Percentiles rank a stretch among this genome's conserved stretches.
Conservation (phyloP, 2,113 vertebrate species). For the Pristiophorus japonicus region DNA sequence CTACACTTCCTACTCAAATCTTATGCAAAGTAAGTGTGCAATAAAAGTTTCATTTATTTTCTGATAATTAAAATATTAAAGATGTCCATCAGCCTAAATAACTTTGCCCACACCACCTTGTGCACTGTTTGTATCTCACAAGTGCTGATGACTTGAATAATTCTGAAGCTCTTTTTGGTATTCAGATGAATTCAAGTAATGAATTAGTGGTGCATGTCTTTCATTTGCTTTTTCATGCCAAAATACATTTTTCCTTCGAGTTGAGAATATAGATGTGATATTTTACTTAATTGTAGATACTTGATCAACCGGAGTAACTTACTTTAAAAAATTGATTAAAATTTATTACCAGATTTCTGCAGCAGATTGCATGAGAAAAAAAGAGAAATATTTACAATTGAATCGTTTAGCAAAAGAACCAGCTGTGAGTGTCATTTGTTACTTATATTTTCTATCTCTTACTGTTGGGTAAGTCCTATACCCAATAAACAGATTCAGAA, state of each 20-base stretch:
- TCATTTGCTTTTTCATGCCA: neutral
- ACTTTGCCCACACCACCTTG: neutral
- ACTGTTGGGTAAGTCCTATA: neutral
- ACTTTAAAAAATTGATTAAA: too few relatives aligned
- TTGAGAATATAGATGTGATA: neutral
- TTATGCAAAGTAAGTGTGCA: neutral
- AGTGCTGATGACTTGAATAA: neutral
- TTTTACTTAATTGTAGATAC: neutral
- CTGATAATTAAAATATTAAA: neutral
- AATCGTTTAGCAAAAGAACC: neutral
- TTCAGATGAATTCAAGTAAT: neutral
- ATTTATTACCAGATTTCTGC: neutral
- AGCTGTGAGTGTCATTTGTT: neutral
- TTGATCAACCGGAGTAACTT: too few relatives aligned
- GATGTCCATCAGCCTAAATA: neutral
- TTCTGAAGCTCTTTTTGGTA: neutral
- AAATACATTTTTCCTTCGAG: neutral
- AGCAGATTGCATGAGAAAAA: neutral
- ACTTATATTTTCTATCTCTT: neutral
- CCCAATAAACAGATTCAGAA: too few relatives aligned
- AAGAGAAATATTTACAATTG: neutral
- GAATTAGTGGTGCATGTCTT: neutral
- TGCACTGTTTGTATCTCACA: too few relatives aligned
- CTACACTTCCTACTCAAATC: neutral
- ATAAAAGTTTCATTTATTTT: neutral